Percentiles rank a stretch among this genome's conserved stretches.
phyloP scores from a whole-genome alignment of 2,113 vertebrate genomes.

The Bufo bufo region DNA sequence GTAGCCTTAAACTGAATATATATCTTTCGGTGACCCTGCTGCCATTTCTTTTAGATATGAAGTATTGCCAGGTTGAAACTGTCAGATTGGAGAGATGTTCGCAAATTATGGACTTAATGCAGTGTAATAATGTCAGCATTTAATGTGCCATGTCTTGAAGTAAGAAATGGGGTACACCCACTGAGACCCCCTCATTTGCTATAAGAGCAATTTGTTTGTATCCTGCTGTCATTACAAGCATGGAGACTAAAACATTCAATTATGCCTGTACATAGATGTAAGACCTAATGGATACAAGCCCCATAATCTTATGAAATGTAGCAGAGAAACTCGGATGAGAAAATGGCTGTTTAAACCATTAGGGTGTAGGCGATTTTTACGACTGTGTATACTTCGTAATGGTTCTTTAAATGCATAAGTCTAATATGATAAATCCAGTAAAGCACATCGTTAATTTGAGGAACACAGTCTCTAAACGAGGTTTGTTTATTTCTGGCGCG shows the following conservation, averaged over 20 bases:
- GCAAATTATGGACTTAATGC: slow-evolving; percentile 8
- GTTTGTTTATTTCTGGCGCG: slow-evolving; percentile 4
- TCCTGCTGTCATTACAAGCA: neutral
- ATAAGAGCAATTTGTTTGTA: neutral
- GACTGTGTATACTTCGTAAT: neutral
- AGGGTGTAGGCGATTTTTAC: slow-evolving; percentile 15
- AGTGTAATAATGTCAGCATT: neutral
- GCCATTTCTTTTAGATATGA: neutral
- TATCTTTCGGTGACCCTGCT: neutral
- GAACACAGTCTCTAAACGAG: slow-evolving; percentile 1
- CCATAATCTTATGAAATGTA: slow-evolving; percentile 23
- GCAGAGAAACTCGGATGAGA: neutral
- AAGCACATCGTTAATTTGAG: neutral
- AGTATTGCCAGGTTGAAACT: neutral
- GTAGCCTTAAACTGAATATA: too few species aligned
- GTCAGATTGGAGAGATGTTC: neutral
- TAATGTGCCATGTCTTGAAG: slow-evolving; percentile 6
- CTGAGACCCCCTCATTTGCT: slow-evolving; percentile 1
- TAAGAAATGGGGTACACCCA: neutral
- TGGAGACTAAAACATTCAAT: slow-evolving; percentile 16
- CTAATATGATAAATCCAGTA: neutral
- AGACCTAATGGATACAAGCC: neutral
- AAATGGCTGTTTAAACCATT: slow-evolving; percentile 10
- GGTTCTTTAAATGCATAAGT: slow-evolving; percentile 13
- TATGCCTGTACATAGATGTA: slow-evolving; percentile 16